phyloP scores from a whole-genome alignment of 2,113 vertebrate species.

The Canis aureus region DNA sequence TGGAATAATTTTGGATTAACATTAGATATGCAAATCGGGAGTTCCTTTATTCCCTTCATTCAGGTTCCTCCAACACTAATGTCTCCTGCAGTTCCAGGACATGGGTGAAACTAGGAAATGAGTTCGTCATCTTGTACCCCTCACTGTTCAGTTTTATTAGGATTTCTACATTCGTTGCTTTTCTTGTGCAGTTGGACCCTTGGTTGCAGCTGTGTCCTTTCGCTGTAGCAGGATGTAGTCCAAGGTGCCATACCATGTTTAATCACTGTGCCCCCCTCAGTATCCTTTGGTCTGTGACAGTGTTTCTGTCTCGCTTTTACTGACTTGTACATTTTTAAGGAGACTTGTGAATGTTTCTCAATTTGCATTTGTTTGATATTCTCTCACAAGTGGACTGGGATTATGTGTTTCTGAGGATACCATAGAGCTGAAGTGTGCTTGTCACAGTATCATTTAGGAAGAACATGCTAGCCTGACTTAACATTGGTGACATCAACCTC shows the following conservation, averaged over 20 bases:
- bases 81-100: neutral
- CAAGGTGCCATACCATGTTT: neutral
- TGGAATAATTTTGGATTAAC: neutral
- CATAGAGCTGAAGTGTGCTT: neutral
- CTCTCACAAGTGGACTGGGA: neutral
- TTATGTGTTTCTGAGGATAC: neutral
- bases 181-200: neutral
- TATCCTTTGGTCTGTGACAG: neutral
- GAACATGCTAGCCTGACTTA: neutral
- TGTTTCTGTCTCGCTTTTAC: neutral
- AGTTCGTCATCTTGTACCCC: neutral
- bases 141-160: neutral
- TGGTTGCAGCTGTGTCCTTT: neutral
- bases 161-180: neutral
- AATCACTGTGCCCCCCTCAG: neutral
- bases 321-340: neutral
- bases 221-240: neutral
- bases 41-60: neutral
- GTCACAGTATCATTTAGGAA: neutral
- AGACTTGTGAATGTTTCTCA: neutral
- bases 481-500: neutral
- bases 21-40: neutral
- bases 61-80: neutral
- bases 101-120: neutral
- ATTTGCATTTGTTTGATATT: neutral